phyloP scores from a whole-genome alignment of 2,888 invertebrate species.

The Pelosia muscerda region DNA sequence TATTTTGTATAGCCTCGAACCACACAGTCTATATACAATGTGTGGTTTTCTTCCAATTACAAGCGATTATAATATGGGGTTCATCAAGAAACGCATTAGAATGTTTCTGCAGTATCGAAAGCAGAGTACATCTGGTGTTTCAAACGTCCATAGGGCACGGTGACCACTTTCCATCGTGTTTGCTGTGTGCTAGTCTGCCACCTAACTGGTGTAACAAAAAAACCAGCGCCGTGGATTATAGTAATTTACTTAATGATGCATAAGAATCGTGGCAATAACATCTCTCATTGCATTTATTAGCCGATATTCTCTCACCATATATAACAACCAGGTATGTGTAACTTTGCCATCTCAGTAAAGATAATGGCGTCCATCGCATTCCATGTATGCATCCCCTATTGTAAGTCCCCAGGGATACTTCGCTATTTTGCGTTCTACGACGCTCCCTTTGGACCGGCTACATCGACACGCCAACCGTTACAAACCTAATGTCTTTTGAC shows the following conservation, averaged over 20 bases:
- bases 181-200: too few relatives aligned
- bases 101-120: too few relatives aligned
- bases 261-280: background rate
- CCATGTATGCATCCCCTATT: background rate
- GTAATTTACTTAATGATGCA: background rate
- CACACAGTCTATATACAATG: too few relatives aligned
- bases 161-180: too few relatives aligned
- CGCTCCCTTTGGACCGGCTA: constrained; percentile 24
- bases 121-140: too few relatives aligned
- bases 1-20: too few relatives aligned
- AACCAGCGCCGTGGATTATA: background rate
- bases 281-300: background rate
- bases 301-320: background rate
- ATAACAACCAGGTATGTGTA: background rate
- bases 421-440: background rate
- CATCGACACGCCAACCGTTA: background rate
- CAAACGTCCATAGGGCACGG: too few relatives aligned
- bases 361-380: background rate
- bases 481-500: background rate
- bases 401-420: background rate
- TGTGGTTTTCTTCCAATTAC: too few relatives aligned
- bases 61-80: too few relatives aligned
- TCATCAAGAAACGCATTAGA: too few relatives aligned
- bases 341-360: background rate
- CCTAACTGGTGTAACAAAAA: too few relatives aligned